phyloP scores from a whole-genome alignment of 1,140 invertebrate genomes.

The Calycopis cecrops region DNA sequence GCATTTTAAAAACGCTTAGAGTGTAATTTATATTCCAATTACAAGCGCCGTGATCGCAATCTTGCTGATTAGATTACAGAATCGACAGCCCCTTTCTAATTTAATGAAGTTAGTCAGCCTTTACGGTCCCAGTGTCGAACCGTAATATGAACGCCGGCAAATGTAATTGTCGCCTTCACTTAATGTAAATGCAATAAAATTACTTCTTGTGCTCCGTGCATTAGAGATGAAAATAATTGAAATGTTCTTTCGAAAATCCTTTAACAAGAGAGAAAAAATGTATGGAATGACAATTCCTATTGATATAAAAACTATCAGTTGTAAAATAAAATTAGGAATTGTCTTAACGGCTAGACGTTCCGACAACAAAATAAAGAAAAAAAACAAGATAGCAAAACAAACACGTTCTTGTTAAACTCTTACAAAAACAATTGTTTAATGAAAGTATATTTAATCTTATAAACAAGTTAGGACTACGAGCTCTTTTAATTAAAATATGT shows the following conservation, averaged over 20 bases:
- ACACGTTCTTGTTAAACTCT: not conserved
- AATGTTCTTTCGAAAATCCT: no score
- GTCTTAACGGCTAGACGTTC: not conserved
- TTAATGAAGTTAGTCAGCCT: slow-evolving; percentile 33
- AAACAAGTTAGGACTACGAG: slow-evolving; percentile 36
- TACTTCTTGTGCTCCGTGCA: no score
- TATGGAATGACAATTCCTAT: no score
- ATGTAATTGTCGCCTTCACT: slow-evolving; percentile 2
- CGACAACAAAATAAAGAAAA: no score
- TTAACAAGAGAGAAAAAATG: no score
- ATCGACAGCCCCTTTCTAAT: slow-evolving; percentile 31
- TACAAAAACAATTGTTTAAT: slow-evolving; percentile 17
- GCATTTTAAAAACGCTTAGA: slow-evolving; percentile 10
- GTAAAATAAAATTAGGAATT: not conserved
- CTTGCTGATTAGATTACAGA: slow-evolving; percentile 47
- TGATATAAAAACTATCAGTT: no score
- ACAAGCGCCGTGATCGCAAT: slow-evolving; percentile 43
- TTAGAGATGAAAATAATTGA: no score
- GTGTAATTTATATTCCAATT: slow-evolving; percentile 36
- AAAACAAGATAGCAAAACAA: slow-evolving; percentile 11
- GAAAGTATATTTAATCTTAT: slow-evolving; percentile 30
- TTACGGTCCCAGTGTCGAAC: slow-evolving; percentile 15
- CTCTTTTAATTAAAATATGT: slow-evolving; percentile 55
- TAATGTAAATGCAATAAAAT: slow-evolving; percentile 1
- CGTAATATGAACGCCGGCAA: slow-evolving; percentile 3